phyloP scores from a whole-genome alignment of 2,888 invertebrate species.

The Plemyria rubiginata region DNA sequence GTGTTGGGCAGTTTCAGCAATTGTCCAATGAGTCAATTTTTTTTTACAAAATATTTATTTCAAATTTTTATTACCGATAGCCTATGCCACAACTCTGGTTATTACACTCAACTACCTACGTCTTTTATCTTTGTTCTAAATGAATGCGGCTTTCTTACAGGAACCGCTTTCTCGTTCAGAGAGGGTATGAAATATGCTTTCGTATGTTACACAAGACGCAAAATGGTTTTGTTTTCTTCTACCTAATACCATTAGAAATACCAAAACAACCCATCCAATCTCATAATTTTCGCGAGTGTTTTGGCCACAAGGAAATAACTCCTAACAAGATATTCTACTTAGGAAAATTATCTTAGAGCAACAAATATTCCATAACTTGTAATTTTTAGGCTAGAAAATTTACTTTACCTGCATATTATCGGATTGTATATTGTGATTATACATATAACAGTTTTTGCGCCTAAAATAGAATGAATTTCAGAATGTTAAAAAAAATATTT shows the following conservation, averaged over 20 bases:
- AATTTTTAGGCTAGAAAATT: background rate
- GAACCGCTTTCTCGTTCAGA: slow-evolving; percentile 46
- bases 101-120: slow-evolving; percentile 45
- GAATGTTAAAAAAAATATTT: no score
- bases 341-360: background rate
- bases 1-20: no score
- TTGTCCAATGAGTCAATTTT: no score
- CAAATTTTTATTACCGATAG: background rate
- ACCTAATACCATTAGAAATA: slow-evolving; percentile 31
- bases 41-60: no score
- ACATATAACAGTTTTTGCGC: no score
- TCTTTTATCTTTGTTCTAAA: slow-evolving; percentile 51
- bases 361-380: background rate
- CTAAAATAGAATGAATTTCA: no score
- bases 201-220: slow-evolving; percentile 40
- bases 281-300: slow-evolving; percentile 22
- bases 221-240: slow-evolving; percentile 37
- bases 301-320: slow-evolving; percentile 14
- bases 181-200: slow-evolving; percentile 40
- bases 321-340: background rate
- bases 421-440: no score
- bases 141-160: slow-evolving; percentile 52
- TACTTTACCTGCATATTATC: no score
- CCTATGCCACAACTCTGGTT: slow-evolving; percentile 18
- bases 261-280: slow-evolving; percentile 32